Conservation (phyloP, 2,888 invertebrate genomes). For the Andrena praecox region DNA sequence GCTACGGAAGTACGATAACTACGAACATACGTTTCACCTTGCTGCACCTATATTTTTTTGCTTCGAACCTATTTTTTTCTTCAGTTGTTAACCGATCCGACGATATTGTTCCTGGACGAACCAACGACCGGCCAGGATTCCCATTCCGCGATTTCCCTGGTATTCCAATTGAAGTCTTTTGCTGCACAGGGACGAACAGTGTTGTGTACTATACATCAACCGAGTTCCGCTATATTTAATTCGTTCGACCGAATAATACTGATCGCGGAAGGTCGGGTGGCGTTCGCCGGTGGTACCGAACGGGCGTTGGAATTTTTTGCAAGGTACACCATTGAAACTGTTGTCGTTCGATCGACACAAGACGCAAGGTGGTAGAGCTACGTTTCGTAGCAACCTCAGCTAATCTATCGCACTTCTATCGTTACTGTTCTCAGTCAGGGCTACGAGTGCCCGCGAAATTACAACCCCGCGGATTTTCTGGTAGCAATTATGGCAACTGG, state of each 20-base stretch:
- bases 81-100: constrained; percentile 94
- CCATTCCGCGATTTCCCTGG: constrained; percentile 95
- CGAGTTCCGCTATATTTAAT: constrained; percentile 94
- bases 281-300: constrained; percentile 91
- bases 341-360: not conserved
- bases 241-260: constrained; percentile 93
- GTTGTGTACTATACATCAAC: constrained; percentile 97
- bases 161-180: constrained; percentile 89
- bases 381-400: not conserved
- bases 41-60: not conserved
- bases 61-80: not conserved
- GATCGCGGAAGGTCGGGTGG: constrained; percentile 94
- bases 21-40: not conserved
- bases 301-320: constrained; percentile 90
- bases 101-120: constrained; percentile 97
- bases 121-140: constrained; percentile 98
- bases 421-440: constrained; percentile 86
- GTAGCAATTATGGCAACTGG: constrained; percentile 93
- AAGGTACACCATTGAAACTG: constrained; percentile 85
- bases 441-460: constrained; percentile 91
- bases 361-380: not conserved
- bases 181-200: constrained; percentile 93
- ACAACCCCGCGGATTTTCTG: constrained; percentile 96
- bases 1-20: constrained; percentile 91
- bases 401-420: not conserved